Base-by-base conservation (phyloP, 2,888 invertebrate genomes). In the Thalpophila matura region DNA sequence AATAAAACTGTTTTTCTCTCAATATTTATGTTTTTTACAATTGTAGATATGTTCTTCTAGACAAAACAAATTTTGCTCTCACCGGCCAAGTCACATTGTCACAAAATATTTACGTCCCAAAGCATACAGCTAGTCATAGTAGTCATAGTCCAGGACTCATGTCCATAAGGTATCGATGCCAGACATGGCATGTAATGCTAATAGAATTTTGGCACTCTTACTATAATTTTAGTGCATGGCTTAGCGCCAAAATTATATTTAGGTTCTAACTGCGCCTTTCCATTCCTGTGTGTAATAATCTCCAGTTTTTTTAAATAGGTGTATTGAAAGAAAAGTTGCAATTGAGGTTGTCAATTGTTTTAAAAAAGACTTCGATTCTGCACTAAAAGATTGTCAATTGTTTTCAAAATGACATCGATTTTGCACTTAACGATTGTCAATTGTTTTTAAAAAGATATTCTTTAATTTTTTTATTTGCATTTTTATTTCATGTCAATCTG, bases 131-230 rank as follows among this genome's bases (percentile, higher is more conserved):
- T 6, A 66, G 55, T 49, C 37, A 64, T 68, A n/a, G n/a, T 64
- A 63, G 59, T 75, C 77, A 73, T 27, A 55, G 57, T 43, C 26
- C 24, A 50, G 51, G 46, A 61, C 24, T 24, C n/a, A 60, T 51
- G 58, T 40, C 58, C 72, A 76, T 75, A 71, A 66, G 77, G 66
- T 51, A 76, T 75, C 80, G 79, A 81, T 79, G 81, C 86, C 86
- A 81, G 81, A 83, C 82, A 87, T 81, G 89, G 89, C 78, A 88
- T 84, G 85, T 83, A 57, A 64, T 76, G 82, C 76, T 80, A 70
- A 83, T 84, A 89, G 86, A 89, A 86, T 90, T 90, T 93, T 93
- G 93, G 92, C 93, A 91, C 92, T 91, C 89, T 84, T 66, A 58
- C 78, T 82, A 86, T 91, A 89, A 91, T 91, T 89, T 90, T 90